Base-by-base conservation (phyloP, 1,140 invertebrate species). In the Tetramorium simillimum region DNA sequence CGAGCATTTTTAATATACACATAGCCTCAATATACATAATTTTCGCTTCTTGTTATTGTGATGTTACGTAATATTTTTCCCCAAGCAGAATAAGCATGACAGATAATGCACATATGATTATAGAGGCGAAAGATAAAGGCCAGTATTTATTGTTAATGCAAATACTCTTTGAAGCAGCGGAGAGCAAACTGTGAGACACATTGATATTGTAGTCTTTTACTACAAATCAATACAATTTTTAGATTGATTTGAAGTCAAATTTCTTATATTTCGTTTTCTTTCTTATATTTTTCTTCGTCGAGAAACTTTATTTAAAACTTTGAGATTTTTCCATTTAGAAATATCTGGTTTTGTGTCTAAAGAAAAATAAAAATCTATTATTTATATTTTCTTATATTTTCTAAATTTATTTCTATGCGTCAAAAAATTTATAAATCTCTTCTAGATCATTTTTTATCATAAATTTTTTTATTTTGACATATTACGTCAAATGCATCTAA, bases 41-140 rank as follows among this genome's bases (percentile, higher is more conserved):
- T 40, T 53, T 56, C 14, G 28, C 43, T 69, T 28, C 51, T 80
- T 80, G 43, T 69, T 14, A 46, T 14, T 21, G 63, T 40, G 14
- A 80, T 53, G n/a, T 69, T 69, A 69, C 10, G 18, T 33, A 63
- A 80, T 12, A 69, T 53, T 80, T 77, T 28, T 69, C 7, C 33
- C 18, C 3, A 12, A 33, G 46, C n/a, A 53, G 10, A 37, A 69
- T 53, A 12, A 37, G 14, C n/a, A 24, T 37, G 24, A 40, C 6
- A 56, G 14, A 53, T 80, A 53, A 69, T 10, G n/a, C 56, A 58
- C 3, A 10, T 3, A 58, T 1, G 63, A 2, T 80, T 33, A 46
- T 40, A n/a, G n/a, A 67, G 7, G 7, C 12, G 37, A 65, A 67
- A 21, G 21, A 65, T 60, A 76, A 76, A 58, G 9, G 16, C 40